Evolutionary conservation across 2,888 invertebrate genomes (phyloP).

Genomic region (Tetheella fluctuosa): DNA sequence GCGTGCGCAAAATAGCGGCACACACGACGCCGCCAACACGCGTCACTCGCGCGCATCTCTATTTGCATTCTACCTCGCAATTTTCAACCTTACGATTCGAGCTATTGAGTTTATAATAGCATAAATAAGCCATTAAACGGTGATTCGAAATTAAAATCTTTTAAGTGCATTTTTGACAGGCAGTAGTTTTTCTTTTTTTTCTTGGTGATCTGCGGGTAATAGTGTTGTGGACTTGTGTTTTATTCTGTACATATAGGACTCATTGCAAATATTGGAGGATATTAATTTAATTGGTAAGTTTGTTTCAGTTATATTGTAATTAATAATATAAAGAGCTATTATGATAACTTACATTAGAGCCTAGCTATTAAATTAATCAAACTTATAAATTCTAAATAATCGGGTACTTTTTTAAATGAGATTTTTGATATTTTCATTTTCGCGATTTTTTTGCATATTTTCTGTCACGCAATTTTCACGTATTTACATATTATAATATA

Average conservation of each 20-base stretch:
- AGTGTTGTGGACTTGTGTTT: conserved; percentile 42
- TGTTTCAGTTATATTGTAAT: neutral
- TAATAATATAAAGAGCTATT: no score
- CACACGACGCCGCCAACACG: conserved; percentile 67
- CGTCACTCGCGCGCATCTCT: conserved; percentile 42
- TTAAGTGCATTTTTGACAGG: conserved; percentile 18
- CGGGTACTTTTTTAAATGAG: no score
- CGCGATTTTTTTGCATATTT: no score
- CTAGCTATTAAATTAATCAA: no score
- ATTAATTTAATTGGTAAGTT: conserved; percentile 15
- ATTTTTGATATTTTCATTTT: no score
- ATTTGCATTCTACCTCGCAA: conserved; percentile 28
- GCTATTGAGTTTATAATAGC: conserved; percentile 27
- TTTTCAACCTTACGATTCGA: conserved; percentile 37
- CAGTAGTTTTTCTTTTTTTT: conserved; percentile 16
- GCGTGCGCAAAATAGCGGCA: conserved; percentile 71
- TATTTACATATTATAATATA: no score
- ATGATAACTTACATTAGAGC: no score
- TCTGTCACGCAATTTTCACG: no score
- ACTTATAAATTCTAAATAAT: no score
- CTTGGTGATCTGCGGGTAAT: conserved; percentile 18
- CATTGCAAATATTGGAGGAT: conserved; percentile 13
- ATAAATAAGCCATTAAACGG: conserved; percentile 16
- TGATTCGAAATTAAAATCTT: conserved; percentile 12
- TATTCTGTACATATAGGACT: conserved; percentile 3